These are phyloP conservation scores for Setophaga coronata DNA, from an alignment of 2,113 vertebrate species.

Conservation along the genomic window DNA sequence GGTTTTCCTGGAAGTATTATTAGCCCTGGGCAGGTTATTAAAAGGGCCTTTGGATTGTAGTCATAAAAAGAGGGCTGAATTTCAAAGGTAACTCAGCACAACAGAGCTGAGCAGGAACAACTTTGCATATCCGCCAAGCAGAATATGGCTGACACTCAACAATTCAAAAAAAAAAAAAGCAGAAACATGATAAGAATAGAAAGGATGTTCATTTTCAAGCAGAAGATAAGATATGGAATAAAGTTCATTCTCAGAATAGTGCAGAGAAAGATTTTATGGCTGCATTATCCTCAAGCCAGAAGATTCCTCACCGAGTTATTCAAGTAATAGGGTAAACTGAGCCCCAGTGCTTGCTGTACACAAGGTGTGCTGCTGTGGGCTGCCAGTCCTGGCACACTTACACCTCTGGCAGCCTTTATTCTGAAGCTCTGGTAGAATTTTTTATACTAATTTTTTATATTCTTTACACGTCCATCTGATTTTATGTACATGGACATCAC, in stretches of 20 bases:
- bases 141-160: slow-evolving; percentile 72
- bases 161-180: slow-evolving; percentile 68
- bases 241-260: slow-evolving; percentile 75
- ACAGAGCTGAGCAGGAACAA: slow-evolving; percentile 57
- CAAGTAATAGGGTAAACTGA: slow-evolving; percentile 61
- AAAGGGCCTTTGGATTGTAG: slow-evolving; percentile 37
- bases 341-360: slow-evolving; percentile 5
- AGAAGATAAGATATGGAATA: slow-evolving; percentile 78
- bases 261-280: slow-evolving; percentile 70
- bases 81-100: slow-evolving; percentile 75
- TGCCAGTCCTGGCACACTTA: slow-evolving; percentile 37
- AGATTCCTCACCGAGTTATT: slow-evolving; percentile 4
- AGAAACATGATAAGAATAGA: slow-evolving; percentile 80
- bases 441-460: neutral
- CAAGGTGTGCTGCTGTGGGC: slow-evolving; percentile 15
- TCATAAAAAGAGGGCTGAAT: slow-evolving; percentile 45
- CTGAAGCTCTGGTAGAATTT: slow-evolving; percentile 37
- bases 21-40: slow-evolving; percentile 38
- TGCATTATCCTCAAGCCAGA: slow-evolving; percentile 58
- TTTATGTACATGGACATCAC: neutral
- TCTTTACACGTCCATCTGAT: neutral
- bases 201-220: slow-evolving; percentile 81
- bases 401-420: slow-evolving; percentile 10
- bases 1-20: neutral
- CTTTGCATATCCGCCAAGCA: slow-evolving; percentile 69